Evolutionary conservation across 2,888 invertebrate species (phyloP).

Genomic region (Unio delphinus): DNA sequence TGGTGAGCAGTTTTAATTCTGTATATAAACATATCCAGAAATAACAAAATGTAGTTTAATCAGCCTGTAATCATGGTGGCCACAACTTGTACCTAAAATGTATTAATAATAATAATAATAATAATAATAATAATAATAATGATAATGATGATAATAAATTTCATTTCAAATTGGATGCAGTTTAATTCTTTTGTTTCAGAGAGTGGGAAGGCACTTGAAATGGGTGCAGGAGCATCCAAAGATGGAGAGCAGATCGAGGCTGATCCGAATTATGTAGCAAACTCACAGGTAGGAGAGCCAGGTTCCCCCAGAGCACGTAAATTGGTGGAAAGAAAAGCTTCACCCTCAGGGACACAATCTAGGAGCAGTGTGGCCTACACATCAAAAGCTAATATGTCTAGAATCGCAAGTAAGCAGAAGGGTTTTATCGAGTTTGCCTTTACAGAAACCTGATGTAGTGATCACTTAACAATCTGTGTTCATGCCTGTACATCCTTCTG

Average conservation of each 20-base stretch:
- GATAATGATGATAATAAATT: too few species aligned
- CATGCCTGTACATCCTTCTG: too few species aligned
- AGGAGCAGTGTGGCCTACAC: conserved; percentile 21
- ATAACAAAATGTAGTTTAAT: too few species aligned
- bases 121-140: too few species aligned
- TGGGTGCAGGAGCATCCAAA: conserved; percentile 57
- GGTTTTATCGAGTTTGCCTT: conserved; percentile 10
- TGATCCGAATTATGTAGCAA: conserved; percentile 37
- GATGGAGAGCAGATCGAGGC: conserved; percentile 47
- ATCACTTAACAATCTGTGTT: too few species aligned
- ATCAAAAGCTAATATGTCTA: conserved; percentile 33
- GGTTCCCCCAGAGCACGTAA: conserved; percentile 22
- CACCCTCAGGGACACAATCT: conserved; percentile 13
- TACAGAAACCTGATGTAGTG: not conserved
- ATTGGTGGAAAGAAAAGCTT: conserved; percentile 9
- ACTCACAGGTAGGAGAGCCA: conserved; percentile 29
- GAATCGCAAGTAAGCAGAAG: conserved; percentile 29
- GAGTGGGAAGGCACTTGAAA: conserved; percentile 30
- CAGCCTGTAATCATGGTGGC: too few species aligned
- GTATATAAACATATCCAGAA: too few species aligned
- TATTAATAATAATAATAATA: too few species aligned
- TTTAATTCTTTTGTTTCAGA: conserved; percentile 18
- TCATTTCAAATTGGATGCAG: not conserved
- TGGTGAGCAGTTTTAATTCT: too few species aligned
- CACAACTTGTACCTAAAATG: too few species aligned